Percentiles rank a stretch among this genome's conserved stretches.
Conservation (phyloP, 2,888 invertebrate species). For the Eristalis arbustorum region DNA sequence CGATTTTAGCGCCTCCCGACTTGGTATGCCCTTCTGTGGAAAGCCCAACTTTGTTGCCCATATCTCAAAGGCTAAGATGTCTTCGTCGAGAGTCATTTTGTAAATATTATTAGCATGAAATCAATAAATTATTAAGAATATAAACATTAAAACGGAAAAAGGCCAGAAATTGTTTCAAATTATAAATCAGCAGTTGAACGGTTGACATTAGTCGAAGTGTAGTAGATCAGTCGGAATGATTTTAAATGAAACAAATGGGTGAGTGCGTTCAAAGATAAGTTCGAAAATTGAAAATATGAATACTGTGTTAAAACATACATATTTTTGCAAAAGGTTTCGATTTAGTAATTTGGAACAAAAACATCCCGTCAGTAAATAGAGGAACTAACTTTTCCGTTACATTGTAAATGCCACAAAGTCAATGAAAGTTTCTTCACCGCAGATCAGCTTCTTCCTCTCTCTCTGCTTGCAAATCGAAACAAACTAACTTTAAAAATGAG, state of each 20-base stretch:
- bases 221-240: not conserved
- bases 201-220: conserved; percentile 21
- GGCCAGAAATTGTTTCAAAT: not conserved
- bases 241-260: not conserved
- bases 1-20: conserved; percentile 77
- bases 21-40: conserved; percentile 75
- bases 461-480: no score
- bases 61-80: conserved; percentile 74
- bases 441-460: no score
- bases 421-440: no score
- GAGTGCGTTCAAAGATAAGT: not conserved
- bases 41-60: conserved; percentile 78
- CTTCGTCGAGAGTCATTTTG: conserved; percentile 71
- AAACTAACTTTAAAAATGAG: no score
- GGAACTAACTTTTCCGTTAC: no score
- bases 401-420: no score
- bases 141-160: not conserved
- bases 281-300: not conserved
- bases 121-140: not conserved
- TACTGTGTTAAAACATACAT: no score
- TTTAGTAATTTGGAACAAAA: no score
- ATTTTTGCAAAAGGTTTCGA: no score
- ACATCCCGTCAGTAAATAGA: no score
- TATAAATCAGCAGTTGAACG: not conserved
- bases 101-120: not conserved